A percentile compares a stretch with the other conserved stretches of the same genome.
phyloP scores from a whole-genome alignment of 2,797 vertebrate species.

The Sylvilagus floridanus region DNA sequence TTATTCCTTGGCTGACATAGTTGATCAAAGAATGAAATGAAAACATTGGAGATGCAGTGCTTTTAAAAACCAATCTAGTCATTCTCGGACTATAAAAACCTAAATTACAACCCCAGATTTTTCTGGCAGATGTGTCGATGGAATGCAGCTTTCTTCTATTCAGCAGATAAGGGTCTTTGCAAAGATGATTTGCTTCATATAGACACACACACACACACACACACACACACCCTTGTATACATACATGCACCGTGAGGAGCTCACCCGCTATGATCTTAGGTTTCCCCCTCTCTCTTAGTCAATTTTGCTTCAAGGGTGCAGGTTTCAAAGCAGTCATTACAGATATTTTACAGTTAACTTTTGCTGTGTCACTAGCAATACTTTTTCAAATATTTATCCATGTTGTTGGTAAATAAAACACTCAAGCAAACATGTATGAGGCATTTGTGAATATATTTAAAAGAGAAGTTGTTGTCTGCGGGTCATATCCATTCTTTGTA shows the following conservation, averaged over 20 bases:
- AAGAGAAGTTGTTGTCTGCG: conserved; percentile 75
- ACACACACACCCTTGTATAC: neutral
- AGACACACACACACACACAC: neutral
- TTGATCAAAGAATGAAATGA: conserved; percentile 67
- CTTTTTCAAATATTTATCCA: conserved; percentile 80
- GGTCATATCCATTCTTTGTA: conserved; percentile 72
- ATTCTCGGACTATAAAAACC: conserved; percentile 67
- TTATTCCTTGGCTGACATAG: conserved; percentile 71
- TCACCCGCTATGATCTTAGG: conserved; percentile 16
- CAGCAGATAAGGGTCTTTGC: conserved; percentile 44
- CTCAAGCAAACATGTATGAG: conserved; percentile 80
- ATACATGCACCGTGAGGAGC: neutral
- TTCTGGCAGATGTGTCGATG: conserved; percentile 61
- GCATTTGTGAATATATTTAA: conserved; percentile 80
- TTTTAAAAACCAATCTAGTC: conserved; percentile 73
- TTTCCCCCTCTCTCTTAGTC: neutral
- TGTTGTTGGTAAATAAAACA: conserved; percentile 84
- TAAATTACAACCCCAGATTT: conserved; percentile 68
- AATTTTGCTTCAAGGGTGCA: neutral
- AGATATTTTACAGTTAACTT: conserved; percentile 74
- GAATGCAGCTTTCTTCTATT: conserved; percentile 57
- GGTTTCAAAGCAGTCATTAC: conserved; percentile 69
- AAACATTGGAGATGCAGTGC: conserved; percentile 50
- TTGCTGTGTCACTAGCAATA: conserved; percentile 78
- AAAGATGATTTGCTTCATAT: conserved; percentile 61